These are phyloP conservation scores for Columba janthina DNA, from an alignment of 2,113 vertebrate species.

Conservation along the genomic window DNA sequence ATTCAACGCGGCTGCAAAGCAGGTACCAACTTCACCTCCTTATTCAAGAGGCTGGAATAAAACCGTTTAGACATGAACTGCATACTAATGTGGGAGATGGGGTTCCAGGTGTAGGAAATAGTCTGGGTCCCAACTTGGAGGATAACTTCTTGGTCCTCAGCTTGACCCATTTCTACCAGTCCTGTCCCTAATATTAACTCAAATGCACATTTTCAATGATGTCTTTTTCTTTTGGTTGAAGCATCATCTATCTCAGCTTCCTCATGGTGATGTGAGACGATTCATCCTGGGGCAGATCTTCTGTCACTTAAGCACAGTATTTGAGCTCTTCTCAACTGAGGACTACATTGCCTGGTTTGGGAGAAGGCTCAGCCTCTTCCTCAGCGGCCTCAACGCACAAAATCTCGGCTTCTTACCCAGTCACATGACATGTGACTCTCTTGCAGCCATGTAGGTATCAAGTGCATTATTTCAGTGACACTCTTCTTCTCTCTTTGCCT, in stretches of 20 bases:
- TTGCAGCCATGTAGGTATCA: conserved; percentile 37
- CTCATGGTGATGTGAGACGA: not conserved
- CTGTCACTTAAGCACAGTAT: not conserved
- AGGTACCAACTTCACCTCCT: not conserved
- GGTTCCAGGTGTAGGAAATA: not conserved
- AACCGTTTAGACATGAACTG: not conserved
- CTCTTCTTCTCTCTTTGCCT: not conserved
- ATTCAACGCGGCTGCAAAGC: not conserved
- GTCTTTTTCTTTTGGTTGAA: not conserved
- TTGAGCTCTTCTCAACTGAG: not conserved
- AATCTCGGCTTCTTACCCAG: conserved; percentile 5
- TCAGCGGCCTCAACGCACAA: not conserved
- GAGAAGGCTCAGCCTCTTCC: conserved; percentile 13
- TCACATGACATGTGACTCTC: conserved; percentile 6
- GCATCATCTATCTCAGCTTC: not conserved
- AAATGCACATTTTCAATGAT: not conserved
- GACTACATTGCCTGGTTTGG: not conserved
- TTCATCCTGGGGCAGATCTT: conserved; percentile 37
- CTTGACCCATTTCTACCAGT: not conserved
- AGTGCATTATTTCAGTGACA: not conserved
- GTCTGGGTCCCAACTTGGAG: not conserved
- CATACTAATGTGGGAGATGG: not conserved
- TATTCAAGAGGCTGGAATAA: not conserved
- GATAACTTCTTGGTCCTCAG: not conserved
- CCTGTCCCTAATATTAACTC: not conserved